Conservation (phyloP, 2,888 invertebrate genomes). For the Mythimna albipuncta region DNA sequence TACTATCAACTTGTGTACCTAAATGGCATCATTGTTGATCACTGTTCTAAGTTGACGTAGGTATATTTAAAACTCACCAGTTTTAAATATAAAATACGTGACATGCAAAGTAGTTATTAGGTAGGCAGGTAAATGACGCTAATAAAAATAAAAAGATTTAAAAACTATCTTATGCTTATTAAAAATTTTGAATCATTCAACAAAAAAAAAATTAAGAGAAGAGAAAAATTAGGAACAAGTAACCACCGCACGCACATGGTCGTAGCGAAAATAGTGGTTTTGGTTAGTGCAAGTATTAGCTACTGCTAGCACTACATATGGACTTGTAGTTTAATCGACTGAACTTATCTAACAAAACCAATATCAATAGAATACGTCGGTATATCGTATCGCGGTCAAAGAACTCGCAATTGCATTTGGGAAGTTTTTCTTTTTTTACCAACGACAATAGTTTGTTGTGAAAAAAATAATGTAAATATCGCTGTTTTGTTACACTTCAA, state of each 20-base stretch:
- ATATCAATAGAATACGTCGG: background rate
- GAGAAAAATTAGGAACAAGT: background rate
- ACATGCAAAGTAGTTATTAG: background rate
- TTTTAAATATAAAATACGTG: background rate
- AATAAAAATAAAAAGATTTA: background rate
- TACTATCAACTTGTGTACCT: background rate
- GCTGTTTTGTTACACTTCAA: no score
- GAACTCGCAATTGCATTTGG: background rate
- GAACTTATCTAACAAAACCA: background rate
- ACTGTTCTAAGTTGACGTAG: background rate
- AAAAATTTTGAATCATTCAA: background rate
- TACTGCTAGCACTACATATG: background rate
- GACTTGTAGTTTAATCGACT: background rate
- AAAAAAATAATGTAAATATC: no score
- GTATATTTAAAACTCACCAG: background rate
- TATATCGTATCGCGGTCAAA: background rate
- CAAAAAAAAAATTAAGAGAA: background rate
- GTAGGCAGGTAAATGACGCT: no score
- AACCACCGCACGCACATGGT: background rate
- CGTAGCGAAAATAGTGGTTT: background rate
- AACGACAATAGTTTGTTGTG: no score
- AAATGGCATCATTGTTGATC: background rate
- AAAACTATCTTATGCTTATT: background rate
- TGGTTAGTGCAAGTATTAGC: background rate
- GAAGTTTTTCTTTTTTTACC: background rate